Conservation (phyloP, 2,888 invertebrate species). For the Drosophila leonis region DNA sequence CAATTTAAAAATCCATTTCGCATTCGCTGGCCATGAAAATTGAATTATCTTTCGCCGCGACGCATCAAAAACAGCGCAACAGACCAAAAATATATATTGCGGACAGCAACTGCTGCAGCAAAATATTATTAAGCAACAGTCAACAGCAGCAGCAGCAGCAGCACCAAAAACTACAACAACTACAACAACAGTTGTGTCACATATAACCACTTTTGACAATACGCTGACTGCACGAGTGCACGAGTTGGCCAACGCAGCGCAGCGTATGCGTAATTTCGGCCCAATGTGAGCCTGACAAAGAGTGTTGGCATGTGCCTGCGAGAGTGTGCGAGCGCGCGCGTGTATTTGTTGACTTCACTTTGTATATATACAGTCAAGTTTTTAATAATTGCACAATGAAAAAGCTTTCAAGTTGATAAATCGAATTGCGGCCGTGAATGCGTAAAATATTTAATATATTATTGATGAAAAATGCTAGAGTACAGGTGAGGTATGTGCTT, state of each 20-base stretch:
- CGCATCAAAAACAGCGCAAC: constrained; percentile 11
- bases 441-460: not conserved
- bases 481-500: too few species aligned
- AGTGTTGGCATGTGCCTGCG: not conserved
- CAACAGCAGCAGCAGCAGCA: constrained; percentile 3
- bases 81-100: constrained; percentile 1
- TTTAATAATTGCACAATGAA: constrained; percentile 8
- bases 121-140: constrained; percentile 35
- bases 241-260: constrained; percentile 2
- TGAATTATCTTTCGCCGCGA: constrained; percentile 37
- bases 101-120: constrained; percentile 12
- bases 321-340: not conserved
- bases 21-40: constrained; percentile 46
- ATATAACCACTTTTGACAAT: constrained; percentile 16
- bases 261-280: constrained; percentile 37
- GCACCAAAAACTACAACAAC: not conserved
- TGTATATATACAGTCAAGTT: not conserved
- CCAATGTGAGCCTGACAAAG: not conserved
- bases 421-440: not conserved
- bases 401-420: constrained; percentile 5
- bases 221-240: constrained; percentile 6
- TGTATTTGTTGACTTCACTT: not conserved
- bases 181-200: constrained; percentile 3
- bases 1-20: constrained; percentile 61
- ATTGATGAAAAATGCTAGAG: not conserved